Percentiles rank a stretch among this genome's conserved stretches.
Conservation (phyloP, 2,888 invertebrate species). For the Papilio gigon region DNA sequence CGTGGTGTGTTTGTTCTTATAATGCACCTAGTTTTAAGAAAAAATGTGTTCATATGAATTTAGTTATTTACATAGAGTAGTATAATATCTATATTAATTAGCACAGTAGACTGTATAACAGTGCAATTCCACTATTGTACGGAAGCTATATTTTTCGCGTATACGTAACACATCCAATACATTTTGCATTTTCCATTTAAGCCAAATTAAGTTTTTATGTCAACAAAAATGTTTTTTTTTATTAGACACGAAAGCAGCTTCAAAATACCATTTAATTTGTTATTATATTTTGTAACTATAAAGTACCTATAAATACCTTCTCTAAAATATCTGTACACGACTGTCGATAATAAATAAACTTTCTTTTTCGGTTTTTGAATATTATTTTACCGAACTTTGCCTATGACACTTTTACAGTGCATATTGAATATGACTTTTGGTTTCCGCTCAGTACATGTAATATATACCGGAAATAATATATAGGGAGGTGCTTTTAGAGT, state of each 20-base stretch:
- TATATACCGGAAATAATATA: too few species aligned
- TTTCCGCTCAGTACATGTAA: too few species aligned
- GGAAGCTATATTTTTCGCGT: slow-evolving; percentile 31
- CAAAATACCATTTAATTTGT: slow-evolving; percentile 6
- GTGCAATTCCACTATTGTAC: slow-evolving; percentile 61
- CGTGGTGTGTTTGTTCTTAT: slow-evolving; percentile 64
- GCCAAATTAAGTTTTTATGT: slow-evolving; percentile 5
- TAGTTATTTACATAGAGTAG: slow-evolving; percentile 73
- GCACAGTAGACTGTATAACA: slow-evolving; percentile 76
- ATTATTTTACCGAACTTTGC: neutral
- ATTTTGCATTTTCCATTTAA: slow-evolving; percentile 19
- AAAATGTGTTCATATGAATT: slow-evolving; percentile 82
- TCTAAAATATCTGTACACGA: slow-evolving; percentile 34
- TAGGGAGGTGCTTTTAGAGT: too few species aligned
- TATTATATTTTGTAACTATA: neutral
- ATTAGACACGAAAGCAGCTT: slow-evolving; percentile 20
- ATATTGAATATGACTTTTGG: too few species aligned
- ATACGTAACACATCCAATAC: slow-evolving; percentile 28
- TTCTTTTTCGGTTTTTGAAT: slow-evolving; percentile 20
- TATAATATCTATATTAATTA: slow-evolving; percentile 60
- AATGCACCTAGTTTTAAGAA: slow-evolving; percentile 75
- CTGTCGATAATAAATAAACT: slow-evolving; percentile 34
- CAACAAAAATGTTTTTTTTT: neutral
- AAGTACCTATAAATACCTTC: neutral
- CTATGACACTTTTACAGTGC: neutral